A percentile compares a stretch with the other conserved stretches of the same genome.
Conservation (phyloP, 2,888 invertebrate genomes). For the Resseliella maxima region DNA sequence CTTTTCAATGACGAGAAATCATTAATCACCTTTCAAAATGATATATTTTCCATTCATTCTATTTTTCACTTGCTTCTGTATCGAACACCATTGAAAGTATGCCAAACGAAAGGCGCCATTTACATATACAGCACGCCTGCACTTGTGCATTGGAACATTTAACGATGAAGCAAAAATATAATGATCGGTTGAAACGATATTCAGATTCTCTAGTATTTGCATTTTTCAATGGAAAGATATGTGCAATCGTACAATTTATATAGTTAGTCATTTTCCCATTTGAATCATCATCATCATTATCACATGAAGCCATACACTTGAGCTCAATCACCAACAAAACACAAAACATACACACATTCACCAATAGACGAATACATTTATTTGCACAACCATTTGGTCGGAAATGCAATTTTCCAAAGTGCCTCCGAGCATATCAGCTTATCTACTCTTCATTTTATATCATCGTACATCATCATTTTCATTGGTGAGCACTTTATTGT, state of each 20-base stretch:
- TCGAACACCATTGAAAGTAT: conserved; percentile 13
- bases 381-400: background rate
- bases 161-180: background rate
- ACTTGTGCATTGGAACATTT: background rate
- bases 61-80: background rate
- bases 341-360: background rate
- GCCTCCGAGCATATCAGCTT: conserved; percentile 39
- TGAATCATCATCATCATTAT: conserved; percentile 51
- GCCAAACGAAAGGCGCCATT: conserved; percentile 11
- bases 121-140: background rate
- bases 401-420: conserved; percentile 53
- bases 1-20: background rate
- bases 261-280: conserved; percentile 53
- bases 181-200: background rate
- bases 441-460: background rate
- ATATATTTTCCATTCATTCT: background rate
- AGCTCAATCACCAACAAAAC: conserved; percentile 27
- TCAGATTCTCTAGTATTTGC: background rate
- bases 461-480: conserved; percentile 11
- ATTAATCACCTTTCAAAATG: conserved; percentile 8
- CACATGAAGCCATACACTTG: conserved; percentile 24
- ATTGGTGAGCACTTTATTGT: background rate
- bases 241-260: conserved; percentile 40
- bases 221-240: conserved; percentile 18
- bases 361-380: too few relatives aligned